These are phyloP conservation scores for Grantiella picta DNA, from an alignment of 2,113 vertebrate genomes.

Conservation along the genomic window DNA sequence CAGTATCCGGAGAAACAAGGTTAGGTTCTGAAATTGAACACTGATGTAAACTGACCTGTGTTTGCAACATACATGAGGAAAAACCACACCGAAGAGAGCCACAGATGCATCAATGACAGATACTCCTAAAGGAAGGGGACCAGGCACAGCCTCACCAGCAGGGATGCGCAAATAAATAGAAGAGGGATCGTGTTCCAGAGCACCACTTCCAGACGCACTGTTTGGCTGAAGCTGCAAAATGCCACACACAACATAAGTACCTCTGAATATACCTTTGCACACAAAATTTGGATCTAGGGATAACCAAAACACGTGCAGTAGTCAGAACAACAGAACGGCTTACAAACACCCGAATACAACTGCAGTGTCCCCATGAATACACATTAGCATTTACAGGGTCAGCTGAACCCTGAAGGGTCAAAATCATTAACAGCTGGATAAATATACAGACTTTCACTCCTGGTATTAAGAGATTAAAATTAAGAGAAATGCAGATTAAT, in stretches of 20 bases:
- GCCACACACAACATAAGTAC: not conserved
- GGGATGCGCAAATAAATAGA: slow-evolving; percentile 96
- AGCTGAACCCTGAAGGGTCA: not conserved
- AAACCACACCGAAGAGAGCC: slow-evolving; percentile 96
- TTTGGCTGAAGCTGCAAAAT: slow-evolving; percentile 91
- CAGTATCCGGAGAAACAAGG: not conserved
- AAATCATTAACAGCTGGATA: not conserved
- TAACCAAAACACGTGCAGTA: not conserved
- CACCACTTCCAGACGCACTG: slow-evolving; percentile 95
- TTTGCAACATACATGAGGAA: slow-evolving; percentile 97
- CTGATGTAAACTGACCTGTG: slow-evolving; percentile 82
- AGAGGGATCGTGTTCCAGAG: slow-evolving; percentile 95
- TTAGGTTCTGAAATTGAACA: not conserved
- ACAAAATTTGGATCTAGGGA: not conserved
- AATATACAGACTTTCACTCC: not conserved
- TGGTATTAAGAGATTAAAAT: not conserved
- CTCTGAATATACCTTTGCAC: not conserved
- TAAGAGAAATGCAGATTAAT: not conserved
- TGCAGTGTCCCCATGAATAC: not conserved
- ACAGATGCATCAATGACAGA: slow-evolving; percentile 97
- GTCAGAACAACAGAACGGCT: not conserved
- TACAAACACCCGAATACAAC: not conserved
- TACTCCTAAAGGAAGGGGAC: slow-evolving; percentile 93
- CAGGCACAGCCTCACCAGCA: slow-evolving; percentile 91
- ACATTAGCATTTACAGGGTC: not conserved